Evolutionary conservation across 2,888 invertebrate species (phyloP).

Genomic region (Tanypteryx hageni): DNA sequence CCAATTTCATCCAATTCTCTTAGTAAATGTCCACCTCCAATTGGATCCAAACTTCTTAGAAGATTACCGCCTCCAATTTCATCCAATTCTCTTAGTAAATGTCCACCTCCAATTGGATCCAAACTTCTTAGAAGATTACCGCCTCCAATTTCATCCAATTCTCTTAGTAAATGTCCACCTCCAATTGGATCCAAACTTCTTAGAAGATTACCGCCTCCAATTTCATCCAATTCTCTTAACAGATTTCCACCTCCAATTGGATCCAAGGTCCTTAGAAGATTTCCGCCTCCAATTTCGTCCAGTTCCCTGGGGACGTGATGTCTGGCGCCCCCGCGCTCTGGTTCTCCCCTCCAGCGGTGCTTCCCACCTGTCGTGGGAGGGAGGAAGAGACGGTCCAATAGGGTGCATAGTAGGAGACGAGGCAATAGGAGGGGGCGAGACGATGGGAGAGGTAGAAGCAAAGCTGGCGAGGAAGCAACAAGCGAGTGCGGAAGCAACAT

Average conservation of each 20-base stretch:
- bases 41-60: conserved; percentile 69
- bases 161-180: conserved; percentile 70
- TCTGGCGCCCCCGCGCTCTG: no score
- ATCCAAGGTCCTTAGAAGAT: conserved; percentile 73
- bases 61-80: conserved; percentile 64
- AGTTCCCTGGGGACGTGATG: no score
- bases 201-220: conserved; percentile 65
- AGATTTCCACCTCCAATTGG: conserved; percentile 68
- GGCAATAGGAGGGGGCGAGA: no score
- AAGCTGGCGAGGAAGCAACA: no score
- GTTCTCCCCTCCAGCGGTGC: no score
- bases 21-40: conserved; percentile 68
- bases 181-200: conserved; percentile 70
- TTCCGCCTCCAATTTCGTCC: conserved; percentile 74
- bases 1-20: conserved; percentile 70
- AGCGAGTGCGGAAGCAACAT: no score
- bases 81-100: conserved; percentile 70
- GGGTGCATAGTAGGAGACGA: no score
- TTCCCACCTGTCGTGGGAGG: no score
- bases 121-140: conserved; percentile 69
- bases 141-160: conserved; percentile 62
- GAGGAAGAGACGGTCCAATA: no score
- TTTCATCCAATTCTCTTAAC: conserved; percentile 70
- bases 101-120: conserved; percentile 66
- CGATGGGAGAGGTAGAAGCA: no score